These are phyloP conservation scores for Rhynchonycteris naso DNA, from an alignment of 2,797 vertebrate species.

Conservation along the genomic window DNA sequence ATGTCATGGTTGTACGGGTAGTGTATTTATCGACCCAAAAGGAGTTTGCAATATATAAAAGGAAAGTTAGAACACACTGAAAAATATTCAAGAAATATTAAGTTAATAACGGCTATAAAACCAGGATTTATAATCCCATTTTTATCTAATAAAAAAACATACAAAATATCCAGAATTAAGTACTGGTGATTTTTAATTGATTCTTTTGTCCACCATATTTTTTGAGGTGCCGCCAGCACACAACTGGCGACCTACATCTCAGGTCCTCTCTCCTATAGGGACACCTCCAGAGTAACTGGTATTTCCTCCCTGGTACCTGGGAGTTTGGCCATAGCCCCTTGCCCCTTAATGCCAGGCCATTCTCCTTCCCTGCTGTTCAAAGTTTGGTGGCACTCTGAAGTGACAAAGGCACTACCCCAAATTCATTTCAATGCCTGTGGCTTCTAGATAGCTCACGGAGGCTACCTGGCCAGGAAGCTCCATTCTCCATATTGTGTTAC, in stretches of 20 bases:
- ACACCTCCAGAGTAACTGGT: background rate
- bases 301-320: background rate
- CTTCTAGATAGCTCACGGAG: background rate
- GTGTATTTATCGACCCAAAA: background rate
- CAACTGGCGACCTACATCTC: background rate
- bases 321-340: background rate
- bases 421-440: background rate
- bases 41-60: background rate
- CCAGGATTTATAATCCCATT: background rate
- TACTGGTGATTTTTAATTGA: background rate
- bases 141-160: conserved; percentile 20
- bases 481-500: background rate
- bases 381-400: background rate
- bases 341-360: background rate
- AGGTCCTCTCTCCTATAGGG: background rate
- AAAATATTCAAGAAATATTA: background rate
- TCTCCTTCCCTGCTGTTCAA: background rate
- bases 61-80: background rate
- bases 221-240: background rate
- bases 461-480: background rate
- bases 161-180: background rate
- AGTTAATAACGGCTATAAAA: conserved; percentile 32
- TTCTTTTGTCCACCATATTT: background rate
- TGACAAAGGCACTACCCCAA: background rate
- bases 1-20: background rate